Percentiles rank a stretch among this genome's conserved stretches.
Evolutionary conservation across 2,797 vertebrate genomes (phyloP).

Genomic region (Dromococcyx pavoninus): DNA sequence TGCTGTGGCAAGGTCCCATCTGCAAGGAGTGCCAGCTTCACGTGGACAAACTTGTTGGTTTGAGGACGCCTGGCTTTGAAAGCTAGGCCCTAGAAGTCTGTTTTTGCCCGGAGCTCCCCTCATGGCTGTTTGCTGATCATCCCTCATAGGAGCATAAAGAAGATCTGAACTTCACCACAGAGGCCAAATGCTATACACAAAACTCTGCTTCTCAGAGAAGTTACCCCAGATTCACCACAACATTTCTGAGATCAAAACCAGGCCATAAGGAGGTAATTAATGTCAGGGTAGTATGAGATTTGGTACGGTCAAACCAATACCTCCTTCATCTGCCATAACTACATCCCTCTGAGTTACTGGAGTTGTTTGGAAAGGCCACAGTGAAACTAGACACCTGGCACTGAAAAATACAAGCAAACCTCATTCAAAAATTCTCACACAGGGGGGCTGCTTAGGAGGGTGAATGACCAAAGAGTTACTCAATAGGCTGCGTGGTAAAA

Average conservation of each 20-base stretch:
- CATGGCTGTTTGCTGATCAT: rapidly evolving
- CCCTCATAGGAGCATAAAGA: not conserved
- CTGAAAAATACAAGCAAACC: not conserved
- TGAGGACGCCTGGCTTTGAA: not conserved
- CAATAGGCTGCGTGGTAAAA: not conserved
- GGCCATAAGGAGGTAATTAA: not conserved
- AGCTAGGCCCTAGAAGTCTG: not conserved
- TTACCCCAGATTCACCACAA: not conserved
- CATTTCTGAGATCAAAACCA: not conserved
- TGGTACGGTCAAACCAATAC: not conserved
- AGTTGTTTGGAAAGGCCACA: not conserved
- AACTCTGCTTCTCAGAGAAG: not conserved
- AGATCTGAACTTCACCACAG: not conserved
- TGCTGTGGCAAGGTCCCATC: not conserved
- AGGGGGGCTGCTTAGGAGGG: not conserved
- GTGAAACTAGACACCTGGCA: not conserved
- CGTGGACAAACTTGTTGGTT: rapidly evolving
- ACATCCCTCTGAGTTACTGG: not conserved
- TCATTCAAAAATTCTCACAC: not conserved
- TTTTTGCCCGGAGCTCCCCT: not conserved
- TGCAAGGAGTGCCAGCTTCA: not conserved
- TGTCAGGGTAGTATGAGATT: not conserved
- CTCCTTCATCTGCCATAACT: not conserved
- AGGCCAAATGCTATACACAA: not conserved
- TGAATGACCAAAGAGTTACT: not conserved